Evolutionary conservation across 1,140 invertebrate species (phyloP).

Genomic region (Andrena cerasifolii): DNA sequence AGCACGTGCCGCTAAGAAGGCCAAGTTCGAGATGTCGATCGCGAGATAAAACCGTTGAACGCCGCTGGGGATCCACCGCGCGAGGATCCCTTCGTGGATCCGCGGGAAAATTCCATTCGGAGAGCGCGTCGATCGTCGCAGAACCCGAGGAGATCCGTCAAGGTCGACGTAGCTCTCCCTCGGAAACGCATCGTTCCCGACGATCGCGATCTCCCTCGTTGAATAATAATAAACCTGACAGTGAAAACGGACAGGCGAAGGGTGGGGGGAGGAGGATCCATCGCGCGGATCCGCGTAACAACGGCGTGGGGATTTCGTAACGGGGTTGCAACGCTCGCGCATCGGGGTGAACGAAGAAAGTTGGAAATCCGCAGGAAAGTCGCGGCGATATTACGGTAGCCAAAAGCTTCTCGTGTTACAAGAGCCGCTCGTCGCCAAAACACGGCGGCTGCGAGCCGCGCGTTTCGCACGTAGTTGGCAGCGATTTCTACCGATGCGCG

Average conservation of each 20-base stretch:
- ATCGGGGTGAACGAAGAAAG: conserved; percentile 47
- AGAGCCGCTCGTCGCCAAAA: conserved; percentile 76
- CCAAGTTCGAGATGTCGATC: conserved; percentile 65
- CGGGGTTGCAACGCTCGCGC: background rate
- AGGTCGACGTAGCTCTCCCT: no score
- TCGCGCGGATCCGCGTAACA: conserved; percentile 27
- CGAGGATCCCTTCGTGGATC: background rate
- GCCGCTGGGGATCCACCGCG: background rate
- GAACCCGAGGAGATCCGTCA: no score
- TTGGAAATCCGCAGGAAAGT: conserved; percentile 49
- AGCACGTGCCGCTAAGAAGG: conserved; percentile 64
- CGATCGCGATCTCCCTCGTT: background rate
- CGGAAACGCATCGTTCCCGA: background rate
- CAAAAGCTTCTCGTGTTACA: conserved; percentile 79
- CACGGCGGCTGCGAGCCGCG: conserved; percentile 62
- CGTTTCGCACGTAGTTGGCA: conserved; percentile 78
- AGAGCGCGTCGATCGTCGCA: no score
- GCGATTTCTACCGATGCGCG: conserved; percentile 79
- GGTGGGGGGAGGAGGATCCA: background rate
- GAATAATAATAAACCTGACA: conserved; percentile 27
- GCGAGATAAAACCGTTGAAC: conserved; percentile 39
- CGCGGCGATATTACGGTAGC: conserved; percentile 41
- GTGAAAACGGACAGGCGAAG: background rate
- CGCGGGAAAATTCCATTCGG: background rate
- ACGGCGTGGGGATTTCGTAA: conserved; percentile 31